These are phyloP conservation scores for Seira ritae DNA, from an alignment of 2,888 invertebrate genomes.

Conservation along the genomic window DNA sequence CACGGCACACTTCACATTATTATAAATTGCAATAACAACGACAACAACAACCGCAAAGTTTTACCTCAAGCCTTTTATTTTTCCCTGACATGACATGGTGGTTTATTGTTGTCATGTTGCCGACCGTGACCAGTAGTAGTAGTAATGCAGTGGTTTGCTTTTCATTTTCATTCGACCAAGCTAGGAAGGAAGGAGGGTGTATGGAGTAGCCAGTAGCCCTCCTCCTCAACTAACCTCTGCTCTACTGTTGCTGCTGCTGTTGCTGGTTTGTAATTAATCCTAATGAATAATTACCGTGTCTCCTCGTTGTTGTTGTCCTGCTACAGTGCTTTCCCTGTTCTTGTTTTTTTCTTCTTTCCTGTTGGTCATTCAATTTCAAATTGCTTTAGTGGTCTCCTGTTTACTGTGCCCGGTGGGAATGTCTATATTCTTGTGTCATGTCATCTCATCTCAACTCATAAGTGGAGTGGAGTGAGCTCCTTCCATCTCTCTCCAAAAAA, in stretches of 20 bases:
- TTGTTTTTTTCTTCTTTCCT: not conserved
- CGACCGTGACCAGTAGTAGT: too few species aligned
- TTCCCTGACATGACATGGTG: not conserved
- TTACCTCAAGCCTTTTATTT: conserved; percentile 11
- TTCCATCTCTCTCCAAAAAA: not conserved
- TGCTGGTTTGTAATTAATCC: conserved; percentile 13
- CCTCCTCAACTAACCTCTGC: not conserved
- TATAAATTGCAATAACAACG: too few species aligned
- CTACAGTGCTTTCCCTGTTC: too few species aligned
- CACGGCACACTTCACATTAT: not conserved
- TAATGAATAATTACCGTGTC: conserved; percentile 15
- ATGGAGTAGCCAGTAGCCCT: too few species aligned
- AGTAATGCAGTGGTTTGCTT: not conserved
- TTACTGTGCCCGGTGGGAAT: not conserved
- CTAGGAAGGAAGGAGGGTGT: too few species aligned
- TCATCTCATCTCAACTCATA: not conserved
- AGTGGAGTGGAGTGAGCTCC: not conserved
- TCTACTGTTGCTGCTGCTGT: too few species aligned
- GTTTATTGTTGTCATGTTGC: conserved; percentile 19
- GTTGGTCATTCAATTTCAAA: conserved; percentile 14
- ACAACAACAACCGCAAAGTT: not conserved
- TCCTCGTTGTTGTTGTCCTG: too few species aligned
- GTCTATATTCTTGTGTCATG: conserved; percentile 14
- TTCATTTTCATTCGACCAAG: not conserved
- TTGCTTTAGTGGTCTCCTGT: not conserved